Evolutionary conservation across 2,888 invertebrate species (phyloP), one percentile per base, ranked within the genome.

Genomic region (Pogonocherus hispidulus): DNA sequence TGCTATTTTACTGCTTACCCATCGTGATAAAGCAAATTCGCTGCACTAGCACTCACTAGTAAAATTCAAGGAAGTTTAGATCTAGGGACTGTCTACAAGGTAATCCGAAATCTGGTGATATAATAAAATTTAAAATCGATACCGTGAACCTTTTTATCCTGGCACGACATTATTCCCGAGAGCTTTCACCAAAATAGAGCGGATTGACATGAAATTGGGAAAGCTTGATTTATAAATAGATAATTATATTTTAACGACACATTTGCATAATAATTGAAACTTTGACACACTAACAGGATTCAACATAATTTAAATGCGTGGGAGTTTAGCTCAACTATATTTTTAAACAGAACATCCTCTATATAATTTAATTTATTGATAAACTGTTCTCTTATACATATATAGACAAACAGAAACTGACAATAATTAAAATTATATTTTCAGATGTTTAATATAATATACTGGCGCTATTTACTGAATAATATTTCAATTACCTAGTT

Each of bases 111-210:
- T 60, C 47, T 52, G 56, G 46, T 70, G 70, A 68, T 62, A 60
- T 46, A 70, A 55, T 55, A 37, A 63, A 54, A 37, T 56, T 49
- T 37, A 37, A 37, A 71, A 73, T 75, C 74, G 35, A 76, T 76
- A 75, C 57, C 41, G 68, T 66, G 76, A 60, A 59, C 71, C 66
- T 67, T 70, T 70, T 73, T 66, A 66, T 66, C 73, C 74, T 76
- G 74, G 76, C 66, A 76, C 76, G 71, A 57, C 16, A 46, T 51
- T 59, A 51, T 59, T 66, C 49, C 51, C 5, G 32, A 19, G 18
- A 5, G 14, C 22, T 51, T 32, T 32, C 46, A 35, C n/a, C 35
- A 51, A 32, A 46, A 60, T 60, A 23, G n/a, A 14, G 16, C 35
- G 16, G 35, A 51, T 32, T 37, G 14, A 62, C 14, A 62, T 16